Evolutionary conservation across 2,113 vertebrate genomes (phyloP).

Genomic region (Pterocles orientalis): DNA sequence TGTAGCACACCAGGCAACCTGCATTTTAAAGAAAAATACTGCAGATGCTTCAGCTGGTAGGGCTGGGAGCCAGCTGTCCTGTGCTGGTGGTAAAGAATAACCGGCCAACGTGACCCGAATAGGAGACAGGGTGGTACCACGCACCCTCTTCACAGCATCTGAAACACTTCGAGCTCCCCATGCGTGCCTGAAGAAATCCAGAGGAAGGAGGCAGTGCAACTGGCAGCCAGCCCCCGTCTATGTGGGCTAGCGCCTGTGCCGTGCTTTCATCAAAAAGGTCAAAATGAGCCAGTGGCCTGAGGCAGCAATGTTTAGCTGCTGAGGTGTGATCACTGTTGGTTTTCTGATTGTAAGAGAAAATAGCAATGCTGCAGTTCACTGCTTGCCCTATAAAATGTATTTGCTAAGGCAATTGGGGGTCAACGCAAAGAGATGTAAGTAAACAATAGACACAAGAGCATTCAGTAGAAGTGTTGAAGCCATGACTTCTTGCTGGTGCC

Average conservation of each 20-base stretch:
- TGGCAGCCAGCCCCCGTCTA: accelerated
- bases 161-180: background rate
- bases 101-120: accelerated
- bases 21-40: background rate
- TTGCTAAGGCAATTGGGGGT: background rate
- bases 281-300: background rate
- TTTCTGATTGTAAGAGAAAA: background rate
- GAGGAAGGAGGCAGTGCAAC: background rate
- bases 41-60: background rate
- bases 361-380: background rate
- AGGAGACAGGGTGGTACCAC: background rate
- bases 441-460: background rate
- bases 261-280: background rate
- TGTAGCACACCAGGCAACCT: background rate
- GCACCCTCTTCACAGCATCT: background rate
- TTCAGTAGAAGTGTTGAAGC: background rate
- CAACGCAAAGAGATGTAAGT: background rate
- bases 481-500: background rate
- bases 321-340: background rate
- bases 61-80: background rate
- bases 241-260: background rate
- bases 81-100: background rate
- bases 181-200: background rate
- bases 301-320: background rate
- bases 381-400: background rate